Evolutionary conservation across 2,888 invertebrate species (phyloP).

Genomic region (Itoplectis maculator): DNA sequence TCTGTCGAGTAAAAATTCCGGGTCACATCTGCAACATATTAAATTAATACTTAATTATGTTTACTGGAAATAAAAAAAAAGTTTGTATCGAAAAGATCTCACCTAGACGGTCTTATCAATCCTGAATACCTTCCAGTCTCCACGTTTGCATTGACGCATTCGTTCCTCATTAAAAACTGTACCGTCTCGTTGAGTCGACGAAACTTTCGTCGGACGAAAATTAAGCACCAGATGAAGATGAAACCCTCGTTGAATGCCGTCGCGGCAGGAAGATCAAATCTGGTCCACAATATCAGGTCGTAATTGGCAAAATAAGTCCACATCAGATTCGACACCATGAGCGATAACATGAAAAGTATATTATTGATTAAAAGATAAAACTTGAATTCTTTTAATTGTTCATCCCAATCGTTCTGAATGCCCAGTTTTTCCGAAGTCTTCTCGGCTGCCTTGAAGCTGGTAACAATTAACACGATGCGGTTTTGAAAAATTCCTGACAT

Average conservation of each 20-base stretch:
- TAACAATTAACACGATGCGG: constrained; percentile 23
- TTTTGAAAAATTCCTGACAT: constrained; percentile 11
- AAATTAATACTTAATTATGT: neutral
- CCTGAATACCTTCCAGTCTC: neutral
- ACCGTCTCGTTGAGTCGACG: neutral
- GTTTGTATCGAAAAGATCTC: neutral
- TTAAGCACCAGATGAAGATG: constrained; percentile 12
- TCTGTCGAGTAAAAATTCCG: neutral
- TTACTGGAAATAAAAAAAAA: neutral
- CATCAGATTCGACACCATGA: neutral
- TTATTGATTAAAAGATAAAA: neutral
- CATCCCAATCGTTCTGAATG: constrained; percentile 22
- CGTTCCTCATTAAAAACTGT: neutral
- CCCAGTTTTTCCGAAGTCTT: constrained; percentile 1
- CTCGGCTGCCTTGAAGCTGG: constrained; percentile 1
- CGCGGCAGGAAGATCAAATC: neutral
- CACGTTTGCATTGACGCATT: neutral
- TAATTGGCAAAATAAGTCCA: neutral
- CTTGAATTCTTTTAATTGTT: neutral
- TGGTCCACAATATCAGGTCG: neutral
- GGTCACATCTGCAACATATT: constrained; percentile 1
- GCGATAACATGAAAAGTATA: neutral
- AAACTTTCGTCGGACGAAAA: constrained; percentile 1
- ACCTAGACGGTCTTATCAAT: constrained; percentile 7
- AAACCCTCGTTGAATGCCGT: neutral